A percentile compares a stretch with the other conserved stretches of the same genome.
These are phyloP conservation scores for Sigmodon hispidus DNA, from an alignment of 2,113 vertebrate species.

Conservation along the genomic window DNA sequence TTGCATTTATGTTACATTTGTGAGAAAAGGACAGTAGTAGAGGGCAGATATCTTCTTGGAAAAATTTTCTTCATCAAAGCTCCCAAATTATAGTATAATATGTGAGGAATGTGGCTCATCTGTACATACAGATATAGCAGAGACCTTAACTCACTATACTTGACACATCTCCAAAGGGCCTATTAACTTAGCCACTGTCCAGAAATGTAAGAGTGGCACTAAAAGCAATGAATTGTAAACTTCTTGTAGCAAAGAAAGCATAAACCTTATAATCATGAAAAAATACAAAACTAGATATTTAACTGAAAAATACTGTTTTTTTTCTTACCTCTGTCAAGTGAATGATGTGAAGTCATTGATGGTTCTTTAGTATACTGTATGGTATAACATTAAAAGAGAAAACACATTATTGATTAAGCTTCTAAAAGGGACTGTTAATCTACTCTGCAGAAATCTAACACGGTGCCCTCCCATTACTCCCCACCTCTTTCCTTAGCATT, in stretches of 20 bases:
- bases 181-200: not conserved
- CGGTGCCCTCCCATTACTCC: not conserved
- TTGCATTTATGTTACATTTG: not conserved
- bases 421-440: slow-evolving; percentile 27
- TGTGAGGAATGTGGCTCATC: not conserved
- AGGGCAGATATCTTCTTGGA: not conserved
- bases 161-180: not conserved
- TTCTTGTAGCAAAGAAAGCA: slow-evolving; percentile 34
- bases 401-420: slow-evolving; percentile 34
- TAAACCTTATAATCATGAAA: slow-evolving; percentile 21
- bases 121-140: not conserved
- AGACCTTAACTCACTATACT: not conserved
- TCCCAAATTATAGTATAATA: not conserved
- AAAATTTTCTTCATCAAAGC: not conserved
- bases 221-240: slow-evolving; percentile 13
- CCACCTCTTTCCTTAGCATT: not conserved
- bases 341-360: not conserved
- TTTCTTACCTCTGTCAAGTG: slow-evolving; percentile 56
- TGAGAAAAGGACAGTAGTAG: not conserved
- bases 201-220: not conserved
- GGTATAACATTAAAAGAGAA: slow-evolving; percentile 47
- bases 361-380: not conserved
- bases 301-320: slow-evolving; percentile 29
- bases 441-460: slow-evolving; percentile 1
- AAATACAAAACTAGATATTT: slow-evolving; percentile 26